phyloP scores from a whole-genome alignment of 2,797 vertebrate species.

The Potorous gilbertii region DNA sequence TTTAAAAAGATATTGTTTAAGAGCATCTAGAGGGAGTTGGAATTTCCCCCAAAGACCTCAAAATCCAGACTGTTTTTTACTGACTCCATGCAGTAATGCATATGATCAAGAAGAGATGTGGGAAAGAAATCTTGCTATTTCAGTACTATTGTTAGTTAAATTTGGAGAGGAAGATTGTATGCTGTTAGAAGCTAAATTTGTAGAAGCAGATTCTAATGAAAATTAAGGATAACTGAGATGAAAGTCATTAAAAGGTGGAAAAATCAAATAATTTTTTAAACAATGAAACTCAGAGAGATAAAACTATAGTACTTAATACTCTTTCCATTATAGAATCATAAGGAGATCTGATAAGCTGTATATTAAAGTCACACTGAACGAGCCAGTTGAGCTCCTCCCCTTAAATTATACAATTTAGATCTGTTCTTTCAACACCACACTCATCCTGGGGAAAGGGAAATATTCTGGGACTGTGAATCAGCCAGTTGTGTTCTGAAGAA shows the following conservation, averaged over 20 bases:
- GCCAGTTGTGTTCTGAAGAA: slow-evolving; percentile 59
- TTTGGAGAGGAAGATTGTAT: slow-evolving; percentile 72
- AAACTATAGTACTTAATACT: background rate
- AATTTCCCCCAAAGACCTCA: slow-evolving; percentile 64
- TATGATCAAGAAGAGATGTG: slow-evolving; percentile 59
- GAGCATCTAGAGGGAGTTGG: slow-evolving; percentile 41
- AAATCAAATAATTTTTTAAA: slow-evolving; percentile 50
- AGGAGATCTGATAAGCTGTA: background rate
- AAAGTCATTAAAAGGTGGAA: slow-evolving; percentile 54
- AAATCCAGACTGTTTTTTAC: slow-evolving; percentile 56
- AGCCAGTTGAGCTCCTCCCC: background rate
- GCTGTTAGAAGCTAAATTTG: slow-evolving; percentile 68
- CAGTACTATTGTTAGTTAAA: slow-evolving; percentile 64
- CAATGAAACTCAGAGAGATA: slow-evolving; percentile 12
- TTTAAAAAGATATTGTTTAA: background rate
- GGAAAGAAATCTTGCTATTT: slow-evolving; percentile 65
- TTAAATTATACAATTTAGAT: background rate
- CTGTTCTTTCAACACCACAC: slow-evolving; percentile 7
- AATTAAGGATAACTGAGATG: slow-evolving; percentile 68
- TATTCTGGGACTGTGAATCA: slow-evolving; percentile 43
- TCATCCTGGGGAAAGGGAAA: slow-evolving; percentile 47
- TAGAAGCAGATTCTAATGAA: slow-evolving; percentile 68
- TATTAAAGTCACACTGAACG: background rate
- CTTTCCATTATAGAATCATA: background rate
- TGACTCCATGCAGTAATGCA: background rate